A percentile compares a stretch with the other conserved stretches of the same genome.
These are phyloP conservation scores for Holothuria scabra DNA, from an alignment of 53 echinoderm and acorn worm genomes.

Conservation along the genomic window DNA sequence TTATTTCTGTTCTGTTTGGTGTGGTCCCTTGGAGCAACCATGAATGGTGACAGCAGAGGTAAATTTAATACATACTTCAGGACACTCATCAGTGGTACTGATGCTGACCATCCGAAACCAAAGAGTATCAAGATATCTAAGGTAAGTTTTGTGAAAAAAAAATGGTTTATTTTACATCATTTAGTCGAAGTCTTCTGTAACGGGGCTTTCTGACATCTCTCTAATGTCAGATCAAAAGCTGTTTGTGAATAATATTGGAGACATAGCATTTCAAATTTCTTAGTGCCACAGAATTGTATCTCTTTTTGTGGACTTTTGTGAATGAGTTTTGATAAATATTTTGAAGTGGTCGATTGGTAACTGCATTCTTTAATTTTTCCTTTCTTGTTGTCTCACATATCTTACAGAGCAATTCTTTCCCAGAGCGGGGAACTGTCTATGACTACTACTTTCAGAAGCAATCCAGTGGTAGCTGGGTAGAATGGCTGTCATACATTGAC, in stretches of 20 bases:
- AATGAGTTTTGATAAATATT: not conserved
- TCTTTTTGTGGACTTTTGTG: not conserved
- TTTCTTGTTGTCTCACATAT: no score
- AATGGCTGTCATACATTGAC: conserved; percentile 94
- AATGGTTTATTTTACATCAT: not conserved
- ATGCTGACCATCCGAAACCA: conserved; percentile 95
- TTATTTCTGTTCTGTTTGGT: conserved; percentile 94
- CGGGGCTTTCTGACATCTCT: no score
- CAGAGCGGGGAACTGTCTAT: conserved; percentile 87
- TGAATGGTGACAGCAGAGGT: conserved; percentile 87
- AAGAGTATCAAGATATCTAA: conserved; percentile 99
- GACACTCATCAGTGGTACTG: conserved; percentile 89
- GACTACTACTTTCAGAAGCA: conserved; percentile 99
- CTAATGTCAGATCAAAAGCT: no score
- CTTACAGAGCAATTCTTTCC: conserved; percentile 94
- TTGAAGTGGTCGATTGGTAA: not conserved
- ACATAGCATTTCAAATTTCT: no score
- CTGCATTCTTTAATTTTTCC: not conserved
- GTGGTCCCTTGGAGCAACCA: conserved; percentile 90
- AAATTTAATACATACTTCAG: conserved; percentile 99
- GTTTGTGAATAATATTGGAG: no score
- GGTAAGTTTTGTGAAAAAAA: conserved; percentile 46
- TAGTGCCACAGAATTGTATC: no score
- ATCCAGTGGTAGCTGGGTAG: conserved; percentile 89
- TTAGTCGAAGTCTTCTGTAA: no score